phyloP scores from a whole-genome alignment of 2,797 vertebrate species.

The Champsocephalus esox region DNA sequence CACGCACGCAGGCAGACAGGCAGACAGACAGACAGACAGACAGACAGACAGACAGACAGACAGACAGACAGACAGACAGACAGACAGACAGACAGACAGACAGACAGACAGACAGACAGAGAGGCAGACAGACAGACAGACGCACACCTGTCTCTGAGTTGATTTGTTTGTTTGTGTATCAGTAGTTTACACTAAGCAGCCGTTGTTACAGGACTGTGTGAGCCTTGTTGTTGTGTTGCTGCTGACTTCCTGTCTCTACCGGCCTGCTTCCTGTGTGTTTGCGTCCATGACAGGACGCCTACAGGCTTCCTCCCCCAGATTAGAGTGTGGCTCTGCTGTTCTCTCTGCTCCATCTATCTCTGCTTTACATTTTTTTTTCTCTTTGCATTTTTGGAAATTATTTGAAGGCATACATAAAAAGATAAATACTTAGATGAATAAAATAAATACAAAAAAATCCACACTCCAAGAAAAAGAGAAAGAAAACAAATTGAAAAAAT shows the following conservation, averaged over 20 bases:
- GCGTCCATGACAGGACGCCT: constrained; percentile 71
- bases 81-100: neutral
- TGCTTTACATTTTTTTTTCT: constrained; percentile 32
- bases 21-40: too few relatives aligned
- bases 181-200: constrained; percentile 41
- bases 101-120: neutral
- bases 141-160: constrained; percentile 7
- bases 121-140: constrained; percentile 19
- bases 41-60: too few relatives aligned
- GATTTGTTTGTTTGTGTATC: constrained; percentile 65
- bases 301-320: constrained; percentile 68
- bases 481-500: too few relatives aligned
- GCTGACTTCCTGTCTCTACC: constrained; percentile 73
- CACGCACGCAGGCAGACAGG: too few relatives aligned
- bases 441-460: too few relatives aligned
- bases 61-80: neutral
- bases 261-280: constrained; percentile 74
- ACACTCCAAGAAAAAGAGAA: too few relatives aligned
- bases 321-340: constrained; percentile 61
- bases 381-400: too few relatives aligned
- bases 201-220: constrained; percentile 31
- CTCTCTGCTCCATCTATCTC: constrained; percentile 43
- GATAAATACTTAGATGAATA: too few relatives aligned
- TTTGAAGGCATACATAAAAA: too few relatives aligned
- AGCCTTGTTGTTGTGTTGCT: constrained; percentile 50